Evolutionary conservation across 2,888 invertebrate species (phyloP).

Genomic region (Macropis europaea): DNA sequence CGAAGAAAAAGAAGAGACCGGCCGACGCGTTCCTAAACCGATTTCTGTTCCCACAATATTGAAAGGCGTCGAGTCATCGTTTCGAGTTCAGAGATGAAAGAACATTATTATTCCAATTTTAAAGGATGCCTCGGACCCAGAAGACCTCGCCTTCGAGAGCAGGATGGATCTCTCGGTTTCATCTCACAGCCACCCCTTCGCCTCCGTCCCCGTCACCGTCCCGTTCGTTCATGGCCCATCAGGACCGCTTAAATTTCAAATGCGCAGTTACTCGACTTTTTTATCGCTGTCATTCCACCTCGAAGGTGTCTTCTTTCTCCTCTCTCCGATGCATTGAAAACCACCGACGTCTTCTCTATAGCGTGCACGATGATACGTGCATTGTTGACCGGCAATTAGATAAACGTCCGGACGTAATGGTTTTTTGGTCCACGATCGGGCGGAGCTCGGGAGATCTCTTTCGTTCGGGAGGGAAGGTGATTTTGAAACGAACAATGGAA

Average conservation of each 20-base stretch:
- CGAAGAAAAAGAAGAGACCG: constrained; percentile 53
- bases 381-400: constrained; percentile 49
- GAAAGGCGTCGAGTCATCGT: constrained; percentile 78
- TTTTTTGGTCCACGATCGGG: too few relatives aligned
- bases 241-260: constrained; percentile 66
- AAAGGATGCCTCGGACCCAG: constrained; percentile 69
- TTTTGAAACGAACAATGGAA: too few relatives aligned
- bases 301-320: not conserved
- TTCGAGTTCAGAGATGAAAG: constrained; percentile 76
- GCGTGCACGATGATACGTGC: constrained; percentile 8
- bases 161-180: constrained; percentile 63
- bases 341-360: too few relatives aligned
- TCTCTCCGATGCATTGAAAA: too few relatives aligned
- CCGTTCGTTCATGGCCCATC: constrained; percentile 30
- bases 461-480: too few relatives aligned
- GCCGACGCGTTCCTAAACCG: constrained; percentile 66
- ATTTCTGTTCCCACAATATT: constrained; percentile 78
- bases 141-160: constrained; percentile 43
- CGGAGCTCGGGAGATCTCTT: too few relatives aligned
- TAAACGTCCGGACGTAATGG: too few relatives aligned
- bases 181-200: constrained; percentile 62
- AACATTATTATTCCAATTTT: constrained; percentile 80
- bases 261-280: constrained; percentile 75
- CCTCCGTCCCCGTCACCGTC: constrained; percentile 30
- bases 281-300: constrained; percentile 51